A percentile compares a stretch with the other conserved stretches of the same genome.
These are phyloP conservation scores for Anastrepha obliqua DNA, from an alignment of 1,140 invertebrate species.

Conservation along the genomic window DNA sequence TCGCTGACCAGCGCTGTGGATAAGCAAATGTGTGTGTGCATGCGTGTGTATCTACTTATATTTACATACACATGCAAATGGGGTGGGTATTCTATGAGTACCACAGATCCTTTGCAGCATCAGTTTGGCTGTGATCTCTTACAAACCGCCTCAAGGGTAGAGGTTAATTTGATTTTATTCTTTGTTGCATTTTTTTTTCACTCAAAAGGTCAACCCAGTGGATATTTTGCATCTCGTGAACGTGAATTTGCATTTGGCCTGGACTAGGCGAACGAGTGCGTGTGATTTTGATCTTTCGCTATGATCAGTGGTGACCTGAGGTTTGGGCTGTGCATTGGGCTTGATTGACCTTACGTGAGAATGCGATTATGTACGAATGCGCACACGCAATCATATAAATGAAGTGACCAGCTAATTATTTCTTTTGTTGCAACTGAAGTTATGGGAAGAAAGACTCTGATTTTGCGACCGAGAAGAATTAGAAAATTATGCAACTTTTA, in stretches of 20 bases:
- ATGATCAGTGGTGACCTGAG: background rate
- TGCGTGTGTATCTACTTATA: background rate
- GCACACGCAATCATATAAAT: background rate
- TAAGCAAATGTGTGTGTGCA: background rate
- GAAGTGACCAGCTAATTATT: background rate
- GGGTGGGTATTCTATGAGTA: background rate
- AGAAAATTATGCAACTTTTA: background rate
- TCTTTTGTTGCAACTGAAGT: background rate
- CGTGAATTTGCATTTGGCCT: conserved; percentile 45
- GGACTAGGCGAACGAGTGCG: background rate
- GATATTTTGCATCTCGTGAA: conserved; percentile 38
- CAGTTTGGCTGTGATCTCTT: background rate
- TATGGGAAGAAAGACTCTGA: too few species aligned
- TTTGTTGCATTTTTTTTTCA: background rate
- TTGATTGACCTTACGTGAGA: conserved; percentile 17
- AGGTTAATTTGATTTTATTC: conserved; percentile 47
- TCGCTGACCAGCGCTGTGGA: background rate
- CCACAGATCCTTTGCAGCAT: background rate
- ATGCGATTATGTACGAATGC: background rate
- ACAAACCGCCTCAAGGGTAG: conserved; percentile 11
- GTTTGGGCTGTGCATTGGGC: background rate
- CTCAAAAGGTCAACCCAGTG: conserved; percentile 3
- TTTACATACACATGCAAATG: background rate
- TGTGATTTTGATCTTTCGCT: conserved; percentile 1
- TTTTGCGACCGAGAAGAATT: too few species aligned